A percentile compares a stretch with the other conserved stretches of the same genome.
Evolutionary conservation across 2,888 invertebrate genomes (phyloP).

Genomic region (Eudemis profundana): DNA sequence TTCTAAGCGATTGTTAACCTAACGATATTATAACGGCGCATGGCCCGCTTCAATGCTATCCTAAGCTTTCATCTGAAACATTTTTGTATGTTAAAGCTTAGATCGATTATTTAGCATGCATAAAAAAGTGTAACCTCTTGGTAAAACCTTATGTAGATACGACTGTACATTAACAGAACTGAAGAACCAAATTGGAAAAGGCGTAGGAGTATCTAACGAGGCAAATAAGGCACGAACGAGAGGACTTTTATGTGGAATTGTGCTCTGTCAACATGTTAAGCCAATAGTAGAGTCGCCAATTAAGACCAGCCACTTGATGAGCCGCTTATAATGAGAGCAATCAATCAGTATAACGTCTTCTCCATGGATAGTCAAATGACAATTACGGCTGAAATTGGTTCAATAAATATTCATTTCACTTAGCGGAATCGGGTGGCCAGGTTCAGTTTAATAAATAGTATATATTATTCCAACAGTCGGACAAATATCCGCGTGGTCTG

Average conservation of each 20-base stretch:
- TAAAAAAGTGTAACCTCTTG: slow-evolving; percentile 13
- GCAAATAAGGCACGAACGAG: slow-evolving; percentile 29
- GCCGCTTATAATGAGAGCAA: slow-evolving; percentile 2
- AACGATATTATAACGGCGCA: slow-evolving; percentile 37
- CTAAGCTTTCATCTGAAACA: slow-evolving; percentile 20
- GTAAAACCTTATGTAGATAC: slow-evolving; percentile 22
- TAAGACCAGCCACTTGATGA: slow-evolving; percentile 12
- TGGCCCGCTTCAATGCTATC: slow-evolving; percentile 22
- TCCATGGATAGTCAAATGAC: not conserved
- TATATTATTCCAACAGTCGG: slow-evolving; percentile 14
- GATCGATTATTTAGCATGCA: slow-evolving; percentile 1
- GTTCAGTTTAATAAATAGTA: slow-evolving; percentile 17
- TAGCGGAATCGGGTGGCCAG: not conserved
- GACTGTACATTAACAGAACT: slow-evolving; percentile 22
- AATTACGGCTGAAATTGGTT: not conserved
- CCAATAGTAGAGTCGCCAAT: slow-evolving; percentile 11
- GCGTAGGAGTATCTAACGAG: slow-evolving; percentile 32
- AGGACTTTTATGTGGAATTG: slow-evolving; percentile 11
- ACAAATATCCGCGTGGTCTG: slow-evolving; percentile 29
- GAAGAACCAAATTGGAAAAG: slow-evolving; percentile 31
- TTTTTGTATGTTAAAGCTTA: slow-evolving; percentile 5
- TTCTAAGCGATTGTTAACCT: slow-evolving; percentile 44
- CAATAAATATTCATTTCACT: slow-evolving; percentile 1
- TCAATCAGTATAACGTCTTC: not conserved
- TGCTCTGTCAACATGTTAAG: not conserved